phyloP scores from a whole-genome alignment of 2,797 vertebrate species.

The Cynodonichthys magdalenae region DNA sequence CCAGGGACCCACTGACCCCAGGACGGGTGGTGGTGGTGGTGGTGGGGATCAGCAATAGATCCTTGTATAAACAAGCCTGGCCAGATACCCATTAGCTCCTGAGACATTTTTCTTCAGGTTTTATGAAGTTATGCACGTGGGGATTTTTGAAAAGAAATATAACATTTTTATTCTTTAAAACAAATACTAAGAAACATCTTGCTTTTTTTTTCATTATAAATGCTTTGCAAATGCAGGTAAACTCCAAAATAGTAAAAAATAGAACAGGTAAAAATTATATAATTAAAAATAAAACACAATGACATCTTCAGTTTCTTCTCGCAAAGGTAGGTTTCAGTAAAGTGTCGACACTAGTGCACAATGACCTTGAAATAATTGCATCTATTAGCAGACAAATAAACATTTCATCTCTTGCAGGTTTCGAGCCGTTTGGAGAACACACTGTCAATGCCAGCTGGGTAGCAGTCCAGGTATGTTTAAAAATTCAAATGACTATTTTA shows the following conservation, averaged over 20 bases:
- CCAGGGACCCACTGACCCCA: slow-evolving; percentile 62
- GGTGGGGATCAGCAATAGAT: slow-evolving; percentile 56
- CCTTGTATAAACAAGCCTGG: slow-evolving; percentile 59
- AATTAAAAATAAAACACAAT: background rate
- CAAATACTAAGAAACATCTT: background rate
- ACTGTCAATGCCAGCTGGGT: slow-evolving; percentile 95
- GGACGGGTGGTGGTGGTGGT: slow-evolving; percentile 46
- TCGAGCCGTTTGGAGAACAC: slow-evolving; percentile 94
- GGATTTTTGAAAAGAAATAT: background rate
- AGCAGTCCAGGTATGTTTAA: slow-evolving; percentile 89
- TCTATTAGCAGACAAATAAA: slow-evolving; percentile 5
- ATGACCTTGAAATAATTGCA: background rate
- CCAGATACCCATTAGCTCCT: slow-evolving; percentile 33
- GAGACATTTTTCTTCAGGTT: slow-evolving; percentile 18
- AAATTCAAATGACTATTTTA: background rate
- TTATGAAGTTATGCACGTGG: background rate
- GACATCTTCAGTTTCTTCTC: background rate
- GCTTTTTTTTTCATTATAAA: background rate
- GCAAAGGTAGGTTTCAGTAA: background rate
- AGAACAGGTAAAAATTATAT: background rate
- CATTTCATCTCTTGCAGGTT: slow-evolving; percentile 83
- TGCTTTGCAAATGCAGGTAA: background rate
- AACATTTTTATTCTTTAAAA: background rate
- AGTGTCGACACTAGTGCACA: background rate
- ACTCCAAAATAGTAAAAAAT: background rate